Percentiles rank a stretch among this genome's conserved stretches.
Conservation (phyloP, 2,888 invertebrate genomes). For the Sinelater perroti region DNA sequence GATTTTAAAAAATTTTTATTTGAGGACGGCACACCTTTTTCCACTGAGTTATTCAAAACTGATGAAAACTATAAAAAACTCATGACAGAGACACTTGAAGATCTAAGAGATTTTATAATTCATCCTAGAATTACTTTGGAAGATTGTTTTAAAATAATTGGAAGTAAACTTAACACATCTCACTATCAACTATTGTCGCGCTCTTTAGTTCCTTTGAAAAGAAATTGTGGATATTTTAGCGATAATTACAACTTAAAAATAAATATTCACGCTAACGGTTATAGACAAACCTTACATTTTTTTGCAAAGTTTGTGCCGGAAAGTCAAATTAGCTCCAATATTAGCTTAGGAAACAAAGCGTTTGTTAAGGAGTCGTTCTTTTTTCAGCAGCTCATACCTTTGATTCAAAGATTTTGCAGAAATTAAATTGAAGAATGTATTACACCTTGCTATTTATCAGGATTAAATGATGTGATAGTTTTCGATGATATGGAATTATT, state of each 20-base stretch:
- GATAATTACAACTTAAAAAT: slow-evolving; percentile 47
- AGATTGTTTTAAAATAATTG: slow-evolving; percentile 45
- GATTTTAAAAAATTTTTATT: slow-evolving; percentile 12
- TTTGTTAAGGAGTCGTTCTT: slow-evolving; percentile 17
- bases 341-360: slow-evolving; percentile 37
- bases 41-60: slow-evolving; percentile 14
- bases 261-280: slow-evolving; percentile 23
- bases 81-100: slow-evolving; percentile 10
- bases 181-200: slow-evolving; percentile 41
- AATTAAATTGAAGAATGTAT: background rate
- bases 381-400: slow-evolving; percentile 1
- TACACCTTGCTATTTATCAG: background rate
- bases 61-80: slow-evolving; percentile 15
- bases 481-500: slow-evolving; percentile 9
- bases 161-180: slow-evolving; percentile 40
- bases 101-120: slow-evolving; percentile 18
- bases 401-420: background rate
- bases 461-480: slow-evolving; percentile 9
- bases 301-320: slow-evolving; percentile 48
- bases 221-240: slow-evolving; percentile 47
- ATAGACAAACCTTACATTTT: slow-evolving; percentile 37
- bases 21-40: slow-evolving; percentile 7
- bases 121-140: slow-evolving; percentile 40
- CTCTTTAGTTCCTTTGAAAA: slow-evolving; percentile 34
- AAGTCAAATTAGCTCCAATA: slow-evolving; percentile 31